A percentile compares a stretch with the other conserved stretches of the same genome.
Conservation (phyloP, 1,140 invertebrate species). For the Lasaia peninsularis region DNA sequence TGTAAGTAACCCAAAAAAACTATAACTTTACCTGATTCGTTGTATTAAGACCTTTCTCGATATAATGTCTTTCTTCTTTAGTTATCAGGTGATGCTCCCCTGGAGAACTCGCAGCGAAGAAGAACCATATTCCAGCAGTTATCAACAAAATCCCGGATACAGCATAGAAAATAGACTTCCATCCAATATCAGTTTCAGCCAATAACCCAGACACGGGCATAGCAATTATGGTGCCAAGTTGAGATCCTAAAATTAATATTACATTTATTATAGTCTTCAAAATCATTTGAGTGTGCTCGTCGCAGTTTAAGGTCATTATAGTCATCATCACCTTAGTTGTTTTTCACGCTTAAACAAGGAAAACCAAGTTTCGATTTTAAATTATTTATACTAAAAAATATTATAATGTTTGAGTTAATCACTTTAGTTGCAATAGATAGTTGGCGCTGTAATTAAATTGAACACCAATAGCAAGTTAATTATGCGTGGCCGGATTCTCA, state of each 20-base stretch:
- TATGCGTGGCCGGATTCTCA: too few species aligned
- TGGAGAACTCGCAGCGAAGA: conserved; percentile 83
- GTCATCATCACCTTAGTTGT: too few species aligned
- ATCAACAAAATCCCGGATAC: conserved; percentile 81
- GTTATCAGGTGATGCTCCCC: conserved; percentile 78
- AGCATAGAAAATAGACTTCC: conserved; percentile 88
- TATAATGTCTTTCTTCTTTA: conserved; percentile 79
- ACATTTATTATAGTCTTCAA: not conserved
- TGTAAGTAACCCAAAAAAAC: too few species aligned
- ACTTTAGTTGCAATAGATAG: too few species aligned
- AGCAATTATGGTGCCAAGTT: conserved; percentile 85
- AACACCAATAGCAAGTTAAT: too few species aligned
- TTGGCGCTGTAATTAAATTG: too few species aligned
- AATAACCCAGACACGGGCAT: conserved; percentile 84
- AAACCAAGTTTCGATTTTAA: too few species aligned
- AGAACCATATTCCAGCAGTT: conserved; percentile 81
- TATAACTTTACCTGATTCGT: not conserved
- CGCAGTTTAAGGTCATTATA: too few species aligned
- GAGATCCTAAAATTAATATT: conserved; percentile 70
- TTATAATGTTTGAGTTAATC: too few species aligned
- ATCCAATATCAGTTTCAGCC: conserved; percentile 81
- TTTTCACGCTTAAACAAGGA: too few species aligned
- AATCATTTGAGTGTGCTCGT: too few species aligned
- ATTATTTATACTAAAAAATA: too few species aligned
- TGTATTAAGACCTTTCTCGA: conserved; percentile 70